Base-by-base conservation (phyloP, 2,797 vertebrate genomes). In the Hydrolagus colliei region DNA sequence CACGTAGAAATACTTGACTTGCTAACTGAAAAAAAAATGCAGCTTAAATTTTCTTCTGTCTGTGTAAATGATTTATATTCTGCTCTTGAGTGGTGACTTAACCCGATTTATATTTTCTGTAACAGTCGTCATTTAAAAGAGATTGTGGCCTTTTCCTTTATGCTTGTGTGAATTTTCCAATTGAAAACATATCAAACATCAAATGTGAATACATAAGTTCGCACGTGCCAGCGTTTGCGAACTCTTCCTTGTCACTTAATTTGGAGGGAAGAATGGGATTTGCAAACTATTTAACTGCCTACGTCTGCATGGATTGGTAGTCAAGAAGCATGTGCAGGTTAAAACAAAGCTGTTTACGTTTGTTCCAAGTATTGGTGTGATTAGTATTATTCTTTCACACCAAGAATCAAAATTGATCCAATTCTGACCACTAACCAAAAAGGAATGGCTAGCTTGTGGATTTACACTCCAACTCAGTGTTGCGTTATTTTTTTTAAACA, bases 81-180 rank as follows among this genome's bases (percentile, higher is more conserved):
- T 84, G 79, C 79, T 84, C 63, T 41, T 84, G 6, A 52, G 79
- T 32, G 20, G 67, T 84, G n/a, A 67, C 27, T 71, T 52, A 84
- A 71, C 22, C n/a, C 59, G 52, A 52, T 84, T 84, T 68, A n/a
- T 84, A 71, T 32, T 84, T 68, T 9, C 67, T 84, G 79, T 41
- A 80, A 5, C 27, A 67, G 20, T 16, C 20, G 8, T 52, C 41
- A n/a, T 10, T 76, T 76, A 76, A 80, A 52, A 67, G 9, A 67
- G 67, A 82, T 63, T 27, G 61, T 16, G 18, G 52, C 18, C 61
- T 22, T 14, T n/a, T n/a, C 63, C 35, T 67, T 32, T 61, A 78
- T 52, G 41, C 41, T 52, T 52, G 41, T 52, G 41, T 52, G 41
- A 52, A 52, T 52, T 52, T 52, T 52, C 41, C 41, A 52, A 52